Base-by-base conservation (phyloP, 2,888 invertebrate genomes). In the Andrena trimmerana region DNA sequence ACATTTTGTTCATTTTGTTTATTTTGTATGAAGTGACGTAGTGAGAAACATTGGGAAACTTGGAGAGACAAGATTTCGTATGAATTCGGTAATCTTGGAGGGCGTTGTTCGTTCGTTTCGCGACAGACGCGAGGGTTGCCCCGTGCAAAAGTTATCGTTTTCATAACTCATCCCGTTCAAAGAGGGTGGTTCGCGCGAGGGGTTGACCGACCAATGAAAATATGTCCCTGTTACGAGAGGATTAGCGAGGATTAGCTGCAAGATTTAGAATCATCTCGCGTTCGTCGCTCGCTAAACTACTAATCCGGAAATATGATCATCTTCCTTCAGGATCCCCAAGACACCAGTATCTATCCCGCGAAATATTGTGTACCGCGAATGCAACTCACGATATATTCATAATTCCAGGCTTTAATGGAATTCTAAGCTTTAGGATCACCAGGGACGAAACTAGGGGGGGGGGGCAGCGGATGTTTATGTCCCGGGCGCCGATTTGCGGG, bases 201-300 rank as follows among this genome's bases (percentile, higher is more conserved):
- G 78, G 75, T 80, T 81, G 80, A 85, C 84, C 84, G 83, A 65
- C 88, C 86, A 86, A 87, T 90, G 88, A 88, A 91, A 92, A 92
- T 93, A 92, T 91, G 91, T 89, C 90, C 86, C 87, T 88, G 91
- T 93, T 93, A 92, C 90, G 87, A 89, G 84, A 85, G 92, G 90
- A 93, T 93, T 92, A 90, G 86, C 89, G 79, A 70, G 91, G 91
- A 90, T 92, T 92, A 92, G 86, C 78, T 42, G 66, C 80, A 87
- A 90, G 91, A 92, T 92, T 93, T 92, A 92, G 88, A 87, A 81
- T 90, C 86, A 91, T 90, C 91, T 90, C 75, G 48, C 75, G 75
- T 73, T 80, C 79, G 16, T 20, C 33, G 70, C 74, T 71, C 83
- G 89, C 88, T 91, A 86, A 91, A 86, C 85, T 80, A 85, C 88